Evolutionary conservation across 1,140 invertebrate species (phyloP).

Genomic region (Leptonema lineaticorne): DNA sequence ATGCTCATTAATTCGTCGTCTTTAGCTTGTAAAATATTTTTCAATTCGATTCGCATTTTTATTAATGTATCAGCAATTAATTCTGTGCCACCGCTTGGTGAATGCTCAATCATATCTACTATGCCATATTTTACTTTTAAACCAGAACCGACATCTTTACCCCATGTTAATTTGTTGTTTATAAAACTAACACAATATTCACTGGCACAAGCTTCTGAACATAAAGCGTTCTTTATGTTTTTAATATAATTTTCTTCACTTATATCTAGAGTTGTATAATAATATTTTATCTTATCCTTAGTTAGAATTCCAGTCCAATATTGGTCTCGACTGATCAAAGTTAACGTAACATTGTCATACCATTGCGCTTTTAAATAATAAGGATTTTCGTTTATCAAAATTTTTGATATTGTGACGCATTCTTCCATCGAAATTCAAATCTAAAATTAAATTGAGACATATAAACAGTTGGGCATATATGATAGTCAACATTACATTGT

Average conservation of each 20-base stretch:
- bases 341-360: slow-evolving; percentile 22
- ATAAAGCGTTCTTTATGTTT: slow-evolving; percentile 24
- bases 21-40: slow-evolving; percentile 25
- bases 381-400: slow-evolving; percentile 20
- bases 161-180: slow-evolving; percentile 16
- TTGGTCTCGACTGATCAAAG: slow-evolving; percentile 24
- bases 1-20: slow-evolving; percentile 26
- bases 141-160: not conserved
- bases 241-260: slow-evolving; percentile 28
- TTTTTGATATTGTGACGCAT: slow-evolving; percentile 23
- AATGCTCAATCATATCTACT: slow-evolving; percentile 23
- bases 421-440: not conserved
- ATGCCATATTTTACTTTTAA: slow-evolving; percentile 29
- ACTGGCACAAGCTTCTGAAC: not conserved
- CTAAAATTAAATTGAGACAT: not conserved
- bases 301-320: slow-evolving; percentile 24
- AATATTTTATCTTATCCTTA: slow-evolving; percentile 26
- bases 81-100: slow-evolving; percentile 19
- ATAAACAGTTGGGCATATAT: not conserved
- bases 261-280: slow-evolving; percentile 21
- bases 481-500: not conserved
- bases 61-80: slow-evolving; percentile 27
- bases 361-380: slow-evolving; percentile 29
- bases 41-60: slow-evolving; percentile 6
- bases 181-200: slow-evolving; percentile 23